Evolutionary conservation across 1,140 invertebrate species (phyloP).

Genomic region (Drosophila pandora): DNA sequence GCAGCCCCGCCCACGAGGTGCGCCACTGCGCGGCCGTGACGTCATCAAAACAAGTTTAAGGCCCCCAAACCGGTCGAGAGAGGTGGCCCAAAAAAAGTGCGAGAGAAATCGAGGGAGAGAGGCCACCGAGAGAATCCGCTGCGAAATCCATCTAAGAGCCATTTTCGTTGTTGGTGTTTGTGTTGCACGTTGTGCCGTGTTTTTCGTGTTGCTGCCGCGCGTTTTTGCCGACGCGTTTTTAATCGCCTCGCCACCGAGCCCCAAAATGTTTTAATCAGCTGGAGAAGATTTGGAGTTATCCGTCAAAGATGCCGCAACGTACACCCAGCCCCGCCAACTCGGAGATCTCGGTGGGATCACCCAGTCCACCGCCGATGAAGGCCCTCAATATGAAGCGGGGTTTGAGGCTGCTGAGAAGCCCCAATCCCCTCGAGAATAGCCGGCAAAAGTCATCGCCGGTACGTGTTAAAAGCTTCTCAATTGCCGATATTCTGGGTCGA

Average conservation of each 20-base stretch:
- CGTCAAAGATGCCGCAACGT: constrained; percentile 56
- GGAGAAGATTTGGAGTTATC: constrained; percentile 2
- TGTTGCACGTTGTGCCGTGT: constrained; percentile 70
- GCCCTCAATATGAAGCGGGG: constrained; percentile 87
- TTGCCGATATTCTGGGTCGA: constrained; percentile 94
- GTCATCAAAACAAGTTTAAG: constrained; percentile 67
- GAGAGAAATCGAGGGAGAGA: constrained; percentile 10
- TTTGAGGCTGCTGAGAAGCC: constrained; percentile 73
- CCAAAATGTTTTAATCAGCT: neutral
- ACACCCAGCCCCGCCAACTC: constrained; percentile 75
- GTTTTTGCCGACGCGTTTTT: constrained; percentile 75
- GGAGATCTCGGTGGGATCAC: constrained; percentile 80
- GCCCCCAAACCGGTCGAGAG: constrained; percentile 53
- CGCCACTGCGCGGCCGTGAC: constrained; percentile 64
- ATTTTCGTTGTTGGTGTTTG: constrained; percentile 69
- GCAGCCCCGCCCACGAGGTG: constrained; percentile 59
- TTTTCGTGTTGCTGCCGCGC: constrained; percentile 49
- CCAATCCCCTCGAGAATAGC: constrained; percentile 20
- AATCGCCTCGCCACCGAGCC: constrained; percentile 21
- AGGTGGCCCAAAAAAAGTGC: constrained; percentile 2
- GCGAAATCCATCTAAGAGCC: constrained; percentile 27
- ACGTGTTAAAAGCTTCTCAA: constrained; percentile 95
- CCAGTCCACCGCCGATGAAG: constrained; percentile 67
- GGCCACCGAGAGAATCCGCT: constrained; percentile 17
- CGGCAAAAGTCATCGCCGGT: constrained; percentile 34